A percentile compares a stretch with the other conserved stretches of the same genome.
Conservation (phyloP, 2,888 invertebrate species). For the Hesperia comma region DNA sequence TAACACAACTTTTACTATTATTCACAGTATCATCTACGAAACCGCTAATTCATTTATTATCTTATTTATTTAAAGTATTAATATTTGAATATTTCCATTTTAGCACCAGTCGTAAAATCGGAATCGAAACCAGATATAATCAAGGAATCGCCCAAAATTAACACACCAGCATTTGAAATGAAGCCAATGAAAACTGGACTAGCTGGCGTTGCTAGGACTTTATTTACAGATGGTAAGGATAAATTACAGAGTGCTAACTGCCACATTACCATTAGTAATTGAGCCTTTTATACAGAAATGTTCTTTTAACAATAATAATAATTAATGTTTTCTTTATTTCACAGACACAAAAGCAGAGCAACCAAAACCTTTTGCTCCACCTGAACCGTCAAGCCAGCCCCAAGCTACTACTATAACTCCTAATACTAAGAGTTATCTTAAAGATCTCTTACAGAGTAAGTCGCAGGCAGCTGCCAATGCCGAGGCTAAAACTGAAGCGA, state of each 20-base stretch:
- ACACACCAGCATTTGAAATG: constrained; percentile 51
- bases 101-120: constrained; percentile 45
- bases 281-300: no score
- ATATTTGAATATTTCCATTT: constrained; percentile 37
- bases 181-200: constrained; percentile 51
- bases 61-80: no score
- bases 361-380: constrained; percentile 37
- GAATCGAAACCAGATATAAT: constrained; percentile 52
- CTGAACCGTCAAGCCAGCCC: constrained; percentile 32
- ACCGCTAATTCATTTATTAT: no score
- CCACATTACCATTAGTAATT: no score
- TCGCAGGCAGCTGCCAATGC: constrained; percentile 47
- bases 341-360: constrained; percentile 56
- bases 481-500: constrained; percentile 54
- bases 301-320: background rate
- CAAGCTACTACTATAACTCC: constrained; percentile 45
- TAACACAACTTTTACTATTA: no score
- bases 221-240: constrained; percentile 74
- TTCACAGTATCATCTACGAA: no score
- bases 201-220: constrained; percentile 58
- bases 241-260: no score
- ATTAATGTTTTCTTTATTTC: background rate
- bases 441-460: constrained; percentile 62
- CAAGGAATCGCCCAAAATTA: constrained; percentile 46
- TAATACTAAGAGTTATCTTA: constrained; percentile 60